A percentile compares a stretch with the other conserved stretches of the same genome.
phyloP scores from a whole-genome alignment of 2,888 invertebrate genomes.

The Mongoloraphidia duomilia region DNA sequence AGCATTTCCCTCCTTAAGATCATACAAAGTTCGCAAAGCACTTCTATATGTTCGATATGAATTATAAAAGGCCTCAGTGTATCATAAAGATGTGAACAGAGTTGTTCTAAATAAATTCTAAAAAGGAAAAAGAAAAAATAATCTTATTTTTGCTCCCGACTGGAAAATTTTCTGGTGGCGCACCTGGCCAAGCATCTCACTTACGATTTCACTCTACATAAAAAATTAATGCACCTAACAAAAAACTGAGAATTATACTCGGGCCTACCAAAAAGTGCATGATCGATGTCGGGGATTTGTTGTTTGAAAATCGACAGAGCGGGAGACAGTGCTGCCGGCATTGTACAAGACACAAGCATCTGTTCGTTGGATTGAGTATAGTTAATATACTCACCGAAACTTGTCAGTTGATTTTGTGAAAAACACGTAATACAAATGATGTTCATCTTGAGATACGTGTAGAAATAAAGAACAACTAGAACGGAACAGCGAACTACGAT shows the following conservation, averaged over 20 bases:
- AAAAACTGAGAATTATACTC: too few relatives aligned
- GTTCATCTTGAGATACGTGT: conserved; percentile 90
- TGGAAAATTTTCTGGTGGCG: neutral
- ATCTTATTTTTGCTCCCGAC: neutral
- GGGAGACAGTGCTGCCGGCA: too few relatives aligned
- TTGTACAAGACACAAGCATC: too few relatives aligned
- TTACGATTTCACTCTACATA: too few relatives aligned
- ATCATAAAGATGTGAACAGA: conserved; percentile 85
- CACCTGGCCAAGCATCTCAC: neutral
- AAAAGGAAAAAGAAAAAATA: conserved; percentile 14
- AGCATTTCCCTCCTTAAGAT: conserved; percentile 84
- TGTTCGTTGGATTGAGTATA: neutral
- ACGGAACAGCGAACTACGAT: conserved; percentile 72
- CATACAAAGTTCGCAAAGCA: conserved; percentile 89
- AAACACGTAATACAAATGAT: conserved; percentile 81
- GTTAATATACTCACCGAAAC: conserved; percentile 40
- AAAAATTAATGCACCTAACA: too few relatives aligned
- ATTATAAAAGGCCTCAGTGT: conserved; percentile 85
- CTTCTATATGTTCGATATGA: conserved; percentile 93
- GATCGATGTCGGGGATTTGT: too few relatives aligned
- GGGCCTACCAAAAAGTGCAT: too few relatives aligned
- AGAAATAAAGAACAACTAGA: conserved; percentile 82
- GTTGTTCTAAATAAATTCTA: conserved; percentile 66
- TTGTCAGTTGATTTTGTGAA: conserved; percentile 55
- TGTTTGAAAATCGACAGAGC: too few relatives aligned